These are phyloP conservation scores for Leptonema lineaticorne DNA, from an alignment of 1,140 invertebrate genomes.

Conservation along the genomic window DNA sequence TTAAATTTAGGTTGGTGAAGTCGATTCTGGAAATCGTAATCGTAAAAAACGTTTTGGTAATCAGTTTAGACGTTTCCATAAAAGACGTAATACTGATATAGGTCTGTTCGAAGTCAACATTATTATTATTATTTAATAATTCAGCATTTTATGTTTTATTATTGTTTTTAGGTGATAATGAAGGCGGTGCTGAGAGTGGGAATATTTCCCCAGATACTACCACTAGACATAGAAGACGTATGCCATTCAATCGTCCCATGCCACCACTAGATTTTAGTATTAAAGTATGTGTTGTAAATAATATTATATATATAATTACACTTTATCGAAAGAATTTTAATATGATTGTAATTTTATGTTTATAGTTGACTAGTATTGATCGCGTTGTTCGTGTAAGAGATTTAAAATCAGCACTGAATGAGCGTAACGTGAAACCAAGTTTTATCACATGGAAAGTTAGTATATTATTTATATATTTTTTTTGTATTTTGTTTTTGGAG, in stretches of 20 bases:
- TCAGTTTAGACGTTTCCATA: background rate
- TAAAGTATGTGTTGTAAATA: slow-evolving; percentile 44
- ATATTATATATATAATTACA: background rate
- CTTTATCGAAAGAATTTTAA: background rate
- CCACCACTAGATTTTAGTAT: slow-evolving; percentile 52
- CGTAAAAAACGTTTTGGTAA: slow-evolving; percentile 10
- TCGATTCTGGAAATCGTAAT: slow-evolving; percentile 1
- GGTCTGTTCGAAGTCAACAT: background rate
- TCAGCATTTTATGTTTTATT: background rate
- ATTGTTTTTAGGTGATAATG: slow-evolving; percentile 19
- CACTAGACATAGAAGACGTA: slow-evolving; percentile 36
- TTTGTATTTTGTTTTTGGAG: background rate
- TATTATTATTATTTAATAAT: background rate
- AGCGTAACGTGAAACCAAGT: slow-evolving; percentile 64
- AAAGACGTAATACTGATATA: background rate
- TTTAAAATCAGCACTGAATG: slow-evolving; percentile 62
- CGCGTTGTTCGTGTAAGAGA: slow-evolving; percentile 63
- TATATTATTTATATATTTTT: background rate
- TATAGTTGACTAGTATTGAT: slow-evolving; percentile 62
- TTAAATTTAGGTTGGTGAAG: background rate
- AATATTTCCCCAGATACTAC: slow-evolving; percentile 41
- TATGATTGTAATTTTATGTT: slow-evolving; percentile 31
- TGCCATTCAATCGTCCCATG: slow-evolving; percentile 45
- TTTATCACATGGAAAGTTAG: slow-evolving; percentile 64
- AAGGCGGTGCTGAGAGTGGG: slow-evolving; percentile 34